phyloP scores from a whole-genome alignment of 2,113 vertebrate species.

The Pituophis catenifer region DNA sequence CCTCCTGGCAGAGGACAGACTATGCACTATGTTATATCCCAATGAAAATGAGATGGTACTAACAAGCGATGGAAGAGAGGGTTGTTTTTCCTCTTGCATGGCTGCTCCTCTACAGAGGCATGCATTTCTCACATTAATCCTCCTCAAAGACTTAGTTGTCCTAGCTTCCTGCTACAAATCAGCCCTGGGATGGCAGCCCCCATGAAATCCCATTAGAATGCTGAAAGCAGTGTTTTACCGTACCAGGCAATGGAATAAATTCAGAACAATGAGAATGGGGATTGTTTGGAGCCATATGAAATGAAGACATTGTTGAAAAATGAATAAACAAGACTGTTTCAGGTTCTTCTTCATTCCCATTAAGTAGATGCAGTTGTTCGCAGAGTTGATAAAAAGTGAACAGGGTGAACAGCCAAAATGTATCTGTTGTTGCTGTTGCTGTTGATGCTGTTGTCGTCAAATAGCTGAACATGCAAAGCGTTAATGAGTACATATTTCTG shows the following conservation, averaged over 20 bases:
- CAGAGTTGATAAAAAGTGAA: slow-evolving; percentile 10
- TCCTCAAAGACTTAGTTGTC: slow-evolving; percentile 75
- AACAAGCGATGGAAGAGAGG: slow-evolving; percentile 66
- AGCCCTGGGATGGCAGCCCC: slow-evolving; percentile 62
- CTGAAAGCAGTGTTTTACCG: slow-evolving; percentile 70
- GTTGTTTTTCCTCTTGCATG: slow-evolving; percentile 70
- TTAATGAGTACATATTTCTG: background rate
- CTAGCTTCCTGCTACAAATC: slow-evolving; percentile 72
- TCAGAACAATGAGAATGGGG: slow-evolving; percentile 66
- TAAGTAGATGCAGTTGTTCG: slow-evolving; percentile 25
- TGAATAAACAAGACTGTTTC: slow-evolving; percentile 26
- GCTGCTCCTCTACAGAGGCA: slow-evolving; percentile 63
- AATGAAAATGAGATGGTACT: slow-evolving; percentile 66
- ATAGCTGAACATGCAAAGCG: background rate
- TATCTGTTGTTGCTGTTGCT: background rate
- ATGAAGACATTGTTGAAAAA: slow-evolving; percentile 51
- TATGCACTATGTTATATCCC: slow-evolving; percentile 63
- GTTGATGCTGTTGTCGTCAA: background rate
- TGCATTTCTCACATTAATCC: slow-evolving; percentile 73
- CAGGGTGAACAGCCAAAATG: background rate
- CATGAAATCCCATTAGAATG: slow-evolving; percentile 66
- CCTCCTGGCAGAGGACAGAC: slow-evolving; percentile 53
- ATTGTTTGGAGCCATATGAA: slow-evolving; percentile 61
- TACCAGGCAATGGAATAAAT: slow-evolving; percentile 73
- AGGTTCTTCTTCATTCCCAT: slow-evolving; percentile 9